Base-by-base conservation (phyloP, 2,888 invertebrate species). In the Napeogenes inachia region DNA sequence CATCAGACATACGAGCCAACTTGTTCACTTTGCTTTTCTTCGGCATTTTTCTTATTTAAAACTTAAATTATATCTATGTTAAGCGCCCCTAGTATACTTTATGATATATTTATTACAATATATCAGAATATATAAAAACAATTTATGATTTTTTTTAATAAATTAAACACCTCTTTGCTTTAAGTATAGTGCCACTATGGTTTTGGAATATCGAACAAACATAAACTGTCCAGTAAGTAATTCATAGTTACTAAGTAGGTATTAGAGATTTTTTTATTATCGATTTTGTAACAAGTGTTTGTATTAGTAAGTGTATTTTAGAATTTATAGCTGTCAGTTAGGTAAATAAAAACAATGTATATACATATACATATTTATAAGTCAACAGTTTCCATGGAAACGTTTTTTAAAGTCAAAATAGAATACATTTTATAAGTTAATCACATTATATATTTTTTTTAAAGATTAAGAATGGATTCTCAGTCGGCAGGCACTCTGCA, bases 1-100 rank as follows among this genome's bases (percentile, higher is more conserved):
- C 96, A 68, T 96, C 96, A 0, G 94, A 95, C 96, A 97, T 96
- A 72, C 94, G 93, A 30, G 96, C 94, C 73, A 96, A 81, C 79
- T 95, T 95, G 77, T 94, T 93, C 47, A 92, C 93, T 82, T 95
- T 94, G 38, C 92, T 91, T 79, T 95, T 95, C 84, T 95, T 96
- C 72, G 84, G 82, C 89, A 90, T 89, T 67, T 93, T 79, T 4
- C 13, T 38, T 55, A 8, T 30, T 45, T 42, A 3, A 45, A 8
- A 42, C 10, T 47, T 30, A 0, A 4, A 56, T 46, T 56, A 32
- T 21, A 21, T 21, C 21, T 21, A 21, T 21, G 21, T 45, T 47
- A 56, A 60, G 56, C 45, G 54, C 10, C 42, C 3, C 10, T 10
- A 10, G 8, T 64, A 53, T 33, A 12, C 10, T 45, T 21, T n/a